These are phyloP conservation scores for Drosophila dives DNA, from an alignment of 2,888 invertebrate genomes.

Conservation along the genomic window DNA sequence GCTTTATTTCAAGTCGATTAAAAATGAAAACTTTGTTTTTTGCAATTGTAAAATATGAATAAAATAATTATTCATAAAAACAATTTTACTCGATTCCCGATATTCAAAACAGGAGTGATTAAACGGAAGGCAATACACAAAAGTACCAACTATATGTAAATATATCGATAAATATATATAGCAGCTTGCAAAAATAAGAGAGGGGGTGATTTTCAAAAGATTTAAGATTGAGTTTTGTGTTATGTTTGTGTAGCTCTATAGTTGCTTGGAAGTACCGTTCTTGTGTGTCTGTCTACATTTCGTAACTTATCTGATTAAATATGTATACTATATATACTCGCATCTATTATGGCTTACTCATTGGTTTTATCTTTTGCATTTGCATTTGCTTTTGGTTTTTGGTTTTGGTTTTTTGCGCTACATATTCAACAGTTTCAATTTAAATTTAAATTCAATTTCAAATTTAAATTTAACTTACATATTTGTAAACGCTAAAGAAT, in stretches of 20 bases:
- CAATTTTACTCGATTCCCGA: slow-evolving; percentile 1
- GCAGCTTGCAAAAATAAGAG: slow-evolving; percentile 11
- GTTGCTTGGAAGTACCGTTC: slow-evolving; percentile 77
- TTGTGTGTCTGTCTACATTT: slow-evolving; percentile 43
- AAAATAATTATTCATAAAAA: neutral
- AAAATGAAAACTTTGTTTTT: neutral
- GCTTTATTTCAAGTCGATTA: slow-evolving; percentile 1
- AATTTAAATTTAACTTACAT: slow-evolving; percentile 66
- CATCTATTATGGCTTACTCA: slow-evolving; percentile 33
- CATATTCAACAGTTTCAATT: slow-evolving; percentile 75
- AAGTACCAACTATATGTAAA: neutral
- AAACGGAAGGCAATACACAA: neutral
- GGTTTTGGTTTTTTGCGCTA: slow-evolving; percentile 52
- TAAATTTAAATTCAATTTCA: slow-evolving; percentile 51
- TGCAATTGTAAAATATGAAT: neutral
- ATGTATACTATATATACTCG: slow-evolving; percentile 35
- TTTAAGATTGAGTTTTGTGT: slow-evolving; percentile 22
- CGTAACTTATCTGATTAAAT: slow-evolving; percentile 70
- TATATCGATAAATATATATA: slow-evolving; percentile 7
- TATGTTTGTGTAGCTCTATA: slow-evolving; percentile 67
- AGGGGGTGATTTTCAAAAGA: slow-evolving; percentile 21
- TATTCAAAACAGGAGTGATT: neutral
- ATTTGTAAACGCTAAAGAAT: slow-evolving; percentile 69
- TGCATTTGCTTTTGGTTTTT: slow-evolving; percentile 6
- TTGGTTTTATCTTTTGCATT: slow-evolving; percentile 8